Percentiles rank a stretch among this genome's conserved stretches.
Conservation (phyloP, 2,113 vertebrate genomes). For the Reinhardtius hippoglossoides region DNA sequence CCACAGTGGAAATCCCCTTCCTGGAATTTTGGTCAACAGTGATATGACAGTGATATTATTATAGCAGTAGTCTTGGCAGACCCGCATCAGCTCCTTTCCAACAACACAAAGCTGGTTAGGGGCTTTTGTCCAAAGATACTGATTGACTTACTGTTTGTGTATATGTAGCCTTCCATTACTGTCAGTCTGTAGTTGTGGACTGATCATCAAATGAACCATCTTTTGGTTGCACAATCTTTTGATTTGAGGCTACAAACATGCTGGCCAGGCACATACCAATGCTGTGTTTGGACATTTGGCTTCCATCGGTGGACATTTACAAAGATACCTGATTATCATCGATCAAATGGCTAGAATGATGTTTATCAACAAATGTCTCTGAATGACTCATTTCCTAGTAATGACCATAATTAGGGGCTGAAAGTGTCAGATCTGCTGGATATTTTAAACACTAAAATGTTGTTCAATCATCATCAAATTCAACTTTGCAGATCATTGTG, state of each 20-base stretch:
- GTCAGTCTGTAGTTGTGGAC: not conserved
- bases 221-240: constrained; percentile 5
- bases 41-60: constrained; percentile 58
- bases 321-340: not conserved
- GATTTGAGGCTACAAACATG: constrained; percentile 1
- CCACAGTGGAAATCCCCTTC: constrained; percentile 63
- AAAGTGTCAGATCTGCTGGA: too few species aligned
- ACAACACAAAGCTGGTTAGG: constrained; percentile 46
- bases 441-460: too few species aligned
- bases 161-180: constrained; percentile 11
- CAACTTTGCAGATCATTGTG: too few species aligned
- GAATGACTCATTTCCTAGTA: not conserved
- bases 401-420: not conserved
- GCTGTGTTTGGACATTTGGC: not conserved
- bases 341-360: not conserved
- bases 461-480: too few species aligned
- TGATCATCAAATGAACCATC: not conserved
- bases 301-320: not conserved
- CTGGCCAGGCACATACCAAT: not conserved
- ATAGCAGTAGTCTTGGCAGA: constrained; percentile 52
- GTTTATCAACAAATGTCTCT: not conserved
- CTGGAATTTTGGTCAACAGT: constrained; percentile 25
- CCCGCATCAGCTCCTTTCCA: constrained; percentile 45
- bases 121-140: constrained; percentile 26
- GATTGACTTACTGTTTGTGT: constrained; percentile 32